Conservation (phyloP, 2,797 vertebrate genomes). For the Falco concolor region DNA sequence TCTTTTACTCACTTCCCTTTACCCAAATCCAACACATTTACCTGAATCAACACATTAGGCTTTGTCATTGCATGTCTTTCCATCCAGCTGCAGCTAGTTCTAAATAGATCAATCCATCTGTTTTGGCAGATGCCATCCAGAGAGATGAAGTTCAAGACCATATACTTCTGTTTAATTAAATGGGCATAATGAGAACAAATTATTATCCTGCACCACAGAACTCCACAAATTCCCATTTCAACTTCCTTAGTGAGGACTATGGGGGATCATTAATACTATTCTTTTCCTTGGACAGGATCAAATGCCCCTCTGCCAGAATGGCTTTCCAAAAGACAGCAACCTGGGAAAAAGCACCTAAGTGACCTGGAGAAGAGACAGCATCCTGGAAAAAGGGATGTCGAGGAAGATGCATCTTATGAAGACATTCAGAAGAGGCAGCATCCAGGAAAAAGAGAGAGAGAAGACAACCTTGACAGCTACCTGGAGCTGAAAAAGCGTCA, state of each 20-base stretch:
- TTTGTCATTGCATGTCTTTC: background rate
- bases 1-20: background rate
- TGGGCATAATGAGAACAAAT: background rate
- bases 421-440: conserved; percentile 78
- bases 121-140: background rate
- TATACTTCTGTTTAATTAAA: background rate
- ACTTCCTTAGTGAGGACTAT: background rate
- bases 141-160: background rate
- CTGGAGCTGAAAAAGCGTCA: conserved; percentile 78
- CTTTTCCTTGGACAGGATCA: conserved; percentile 69
- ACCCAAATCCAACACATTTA: background rate
- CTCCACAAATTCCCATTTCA: background rate
- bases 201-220: background rate
- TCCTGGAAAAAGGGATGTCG: conserved; percentile 59
- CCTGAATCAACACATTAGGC: background rate
- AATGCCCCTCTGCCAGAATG: conserved; percentile 67
- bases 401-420: conserved; percentile 35
- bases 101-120: background rate
- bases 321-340: conserved; percentile 85
- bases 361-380: conserved; percentile 70
- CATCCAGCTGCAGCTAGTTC: background rate
- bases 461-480: conserved; percentile 44
- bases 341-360: conserved; percentile 73
- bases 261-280: background rate
- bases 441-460: conserved; percentile 81